Conservation (phyloP, 2,888 invertebrate species). For the Netelia virgata region DNA sequence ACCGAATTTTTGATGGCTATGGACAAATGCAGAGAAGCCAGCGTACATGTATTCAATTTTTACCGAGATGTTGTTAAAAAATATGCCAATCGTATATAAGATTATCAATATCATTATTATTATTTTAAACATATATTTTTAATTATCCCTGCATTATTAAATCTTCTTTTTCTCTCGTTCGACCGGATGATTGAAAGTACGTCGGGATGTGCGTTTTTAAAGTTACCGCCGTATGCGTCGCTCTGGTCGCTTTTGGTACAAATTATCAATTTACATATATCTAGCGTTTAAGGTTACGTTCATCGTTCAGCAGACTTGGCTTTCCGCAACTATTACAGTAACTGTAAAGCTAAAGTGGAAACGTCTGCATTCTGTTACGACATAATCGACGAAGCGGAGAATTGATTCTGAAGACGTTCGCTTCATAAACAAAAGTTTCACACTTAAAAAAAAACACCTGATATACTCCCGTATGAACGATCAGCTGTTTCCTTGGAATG, state of each 20-base stretch:
- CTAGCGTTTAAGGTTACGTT: slow-evolving; percentile 9
- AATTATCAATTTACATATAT: not conserved
- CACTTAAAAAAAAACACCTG: not conserved
- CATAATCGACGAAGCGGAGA: not conserved
- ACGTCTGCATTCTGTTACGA: not conserved
- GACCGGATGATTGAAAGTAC: not conserved
- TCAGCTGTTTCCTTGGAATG: slow-evolving; percentile 51
- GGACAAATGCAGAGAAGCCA: slow-evolving; percentile 88
- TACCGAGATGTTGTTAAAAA: slow-evolving; percentile 89
- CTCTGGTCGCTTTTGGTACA: not conserved
- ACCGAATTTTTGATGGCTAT: slow-evolving; percentile 89
- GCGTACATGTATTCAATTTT: slow-evolving; percentile 90
- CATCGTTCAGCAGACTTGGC: not conserved
- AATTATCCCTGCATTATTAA: not conserved
- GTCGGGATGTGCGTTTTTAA: not conserved
- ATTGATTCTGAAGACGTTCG: not conserved
- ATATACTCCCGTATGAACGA: slow-evolving; percentile 7
- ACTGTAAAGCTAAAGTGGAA: not conserved
- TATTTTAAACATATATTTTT: not conserved
- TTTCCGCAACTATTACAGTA: not conserved
- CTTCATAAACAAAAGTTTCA: not conserved
- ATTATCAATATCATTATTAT: slow-evolving; percentile 56
- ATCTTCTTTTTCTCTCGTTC: not conserved
- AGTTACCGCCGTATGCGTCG: slow-evolving; percentile 8
- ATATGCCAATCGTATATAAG: slow-evolving; percentile 84